These are phyloP conservation scores for Alentia gelatinosa DNA, from an alignment of 2,888 invertebrate genomes.

Conservation along the genomic window DNA sequence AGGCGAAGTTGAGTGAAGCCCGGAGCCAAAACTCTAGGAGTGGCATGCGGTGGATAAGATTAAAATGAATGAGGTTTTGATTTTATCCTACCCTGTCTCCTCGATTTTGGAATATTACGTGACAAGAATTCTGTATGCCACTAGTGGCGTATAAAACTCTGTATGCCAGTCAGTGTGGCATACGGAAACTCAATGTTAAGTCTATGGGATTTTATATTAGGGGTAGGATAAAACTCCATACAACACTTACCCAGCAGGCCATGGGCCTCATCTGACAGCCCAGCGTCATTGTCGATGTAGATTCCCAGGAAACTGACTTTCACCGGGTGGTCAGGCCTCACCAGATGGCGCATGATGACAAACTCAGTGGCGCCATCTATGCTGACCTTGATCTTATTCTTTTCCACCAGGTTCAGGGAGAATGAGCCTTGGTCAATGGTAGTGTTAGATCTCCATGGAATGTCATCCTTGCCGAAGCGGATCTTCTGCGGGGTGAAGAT, in stretches of 20 bases:
- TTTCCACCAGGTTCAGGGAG: neutral
- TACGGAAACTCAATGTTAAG: no score
- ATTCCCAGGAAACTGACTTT: constrained; percentile 63
- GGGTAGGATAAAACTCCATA: no score
- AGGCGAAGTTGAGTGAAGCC: no score
- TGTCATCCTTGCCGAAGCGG: neutral
- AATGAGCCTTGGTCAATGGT: neutral
- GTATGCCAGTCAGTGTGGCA: no score
- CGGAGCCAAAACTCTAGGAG: no score
- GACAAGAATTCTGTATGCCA: no score
- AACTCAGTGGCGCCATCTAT: constrained; percentile 47
- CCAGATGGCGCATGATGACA: constrained; percentile 58
- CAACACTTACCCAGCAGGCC: constrained; percentile 63
- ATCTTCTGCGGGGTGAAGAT: neutral
- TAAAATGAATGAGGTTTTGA: no score
- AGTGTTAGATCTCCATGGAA: neutral
- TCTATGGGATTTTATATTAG: no score
- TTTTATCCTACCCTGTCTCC: no score
- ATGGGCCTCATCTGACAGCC: constrained; percentile 56
- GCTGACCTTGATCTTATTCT: constrained; percentile 3
- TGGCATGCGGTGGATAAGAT: no score
- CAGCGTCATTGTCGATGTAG: constrained; percentile 56
- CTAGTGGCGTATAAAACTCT: no score
- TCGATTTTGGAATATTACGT: no score
- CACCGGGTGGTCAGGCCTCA: neutral